Conservation (phyloP, 2,797 vertebrate genomes). For the Yasuhikotakia modesta region DNA sequence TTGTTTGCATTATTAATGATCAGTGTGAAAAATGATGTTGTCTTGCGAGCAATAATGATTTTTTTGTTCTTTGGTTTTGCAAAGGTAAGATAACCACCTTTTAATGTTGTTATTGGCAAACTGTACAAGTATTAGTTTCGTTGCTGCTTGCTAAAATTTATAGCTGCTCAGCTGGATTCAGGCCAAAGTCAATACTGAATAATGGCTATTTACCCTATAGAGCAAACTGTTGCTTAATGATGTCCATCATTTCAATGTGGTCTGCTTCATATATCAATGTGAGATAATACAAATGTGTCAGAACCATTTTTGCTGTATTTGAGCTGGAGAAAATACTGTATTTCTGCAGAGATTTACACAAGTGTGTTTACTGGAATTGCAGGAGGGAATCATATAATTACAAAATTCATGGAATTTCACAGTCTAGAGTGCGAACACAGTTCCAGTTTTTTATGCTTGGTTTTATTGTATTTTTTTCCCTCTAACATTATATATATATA, state of each 20-base stretch:
- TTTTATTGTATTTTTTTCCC: too few relatives aligned
- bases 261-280: slow-evolving; percentile 11
- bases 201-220: slow-evolving; percentile 13
- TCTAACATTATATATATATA: too few relatives aligned
- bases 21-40: slow-evolving; percentile 25
- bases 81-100: slow-evolving; percentile 16
- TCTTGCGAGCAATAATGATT: slow-evolving; percentile 23
- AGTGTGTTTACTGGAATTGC: not conserved
- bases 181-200: not conserved
- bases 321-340: not conserved
- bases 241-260: slow-evolving; percentile 18
- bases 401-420: not conserved
- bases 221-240: slow-evolving; percentile 17
- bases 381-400: not conserved
- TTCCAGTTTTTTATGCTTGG: too few relatives aligned
- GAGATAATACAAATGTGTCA: slow-evolving; percentile 10
- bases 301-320: not conserved
- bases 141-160: slow-evolving; percentile 8
- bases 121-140: slow-evolving; percentile 15
- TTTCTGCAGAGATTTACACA: not conserved
- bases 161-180: not conserved
- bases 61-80: slow-evolving; percentile 24
- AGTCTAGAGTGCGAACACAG: not conserved
- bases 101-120: slow-evolving; percentile 21
- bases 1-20: slow-evolving; percentile 44